These are phyloP conservation scores for Octonoba sinensis DNA, from an alignment of 2,888 invertebrate species.

Conservation along the genomic window DNA sequence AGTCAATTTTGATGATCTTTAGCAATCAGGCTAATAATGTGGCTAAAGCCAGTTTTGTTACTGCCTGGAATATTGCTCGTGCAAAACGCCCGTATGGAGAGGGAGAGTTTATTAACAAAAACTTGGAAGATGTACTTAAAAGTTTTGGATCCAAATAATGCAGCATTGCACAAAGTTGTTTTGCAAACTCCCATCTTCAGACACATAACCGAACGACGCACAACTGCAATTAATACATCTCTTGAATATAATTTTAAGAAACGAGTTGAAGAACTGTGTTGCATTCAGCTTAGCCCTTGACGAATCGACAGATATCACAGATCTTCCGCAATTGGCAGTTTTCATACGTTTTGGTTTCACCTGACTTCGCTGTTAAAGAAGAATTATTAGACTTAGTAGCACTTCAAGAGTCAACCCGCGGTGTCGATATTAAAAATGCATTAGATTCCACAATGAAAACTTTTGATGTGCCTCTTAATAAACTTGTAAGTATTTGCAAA, in stretches of 20 bases:
- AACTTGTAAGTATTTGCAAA: constrained; percentile 1
- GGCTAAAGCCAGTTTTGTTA: too few relatives aligned
- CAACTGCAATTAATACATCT: constrained; percentile 7
- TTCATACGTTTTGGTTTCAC: not conserved
- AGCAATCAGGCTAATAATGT: too few relatives aligned
- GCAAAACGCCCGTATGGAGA: too few relatives aligned
- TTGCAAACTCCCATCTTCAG: not conserved
- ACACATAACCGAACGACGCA: constrained; percentile 6
- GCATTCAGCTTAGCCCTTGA: constrained; percentile 5
- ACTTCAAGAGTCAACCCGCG: constrained; percentile 18
- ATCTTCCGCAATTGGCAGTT: too few relatives aligned
- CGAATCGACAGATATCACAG: not conserved
- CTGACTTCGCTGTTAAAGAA: not conserved
- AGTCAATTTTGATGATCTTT: too few relatives aligned
- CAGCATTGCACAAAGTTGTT: not conserved
- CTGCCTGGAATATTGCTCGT: too few relatives aligned
- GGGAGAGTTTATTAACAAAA: too few relatives aligned
- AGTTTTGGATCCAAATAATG: too few relatives aligned
- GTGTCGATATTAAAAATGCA: constrained; percentile 21
- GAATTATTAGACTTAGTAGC: constrained; percentile 12
- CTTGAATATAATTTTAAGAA: constrained; percentile 8
- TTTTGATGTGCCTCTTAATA: constrained; percentile 5
- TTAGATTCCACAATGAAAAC: constrained; percentile 16
- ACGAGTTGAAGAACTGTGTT: constrained; percentile 4
- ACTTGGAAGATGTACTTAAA: too few relatives aligned